Evolutionary conservation across 92 coral and sea anemone species (phyloP).

Genomic region (Phenganax marumi): DNA sequence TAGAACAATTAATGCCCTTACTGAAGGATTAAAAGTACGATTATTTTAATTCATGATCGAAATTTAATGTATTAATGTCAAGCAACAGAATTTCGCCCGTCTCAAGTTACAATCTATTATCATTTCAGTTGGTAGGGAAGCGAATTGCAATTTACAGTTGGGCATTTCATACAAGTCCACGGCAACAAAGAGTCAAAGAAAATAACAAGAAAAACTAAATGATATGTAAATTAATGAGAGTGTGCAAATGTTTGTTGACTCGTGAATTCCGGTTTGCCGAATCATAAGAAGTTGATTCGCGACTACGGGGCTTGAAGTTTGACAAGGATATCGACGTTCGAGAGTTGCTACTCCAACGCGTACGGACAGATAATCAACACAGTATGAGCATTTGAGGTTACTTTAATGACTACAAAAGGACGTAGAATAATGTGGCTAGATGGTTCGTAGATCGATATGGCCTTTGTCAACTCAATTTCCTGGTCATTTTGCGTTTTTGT

Average conservation of each 20-base stretch:
- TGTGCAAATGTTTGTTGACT: constrained; percentile 42
- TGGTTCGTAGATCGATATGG: neutral
- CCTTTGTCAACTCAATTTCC: neutral
- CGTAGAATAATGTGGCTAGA: neutral
- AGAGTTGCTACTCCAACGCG: neutral
- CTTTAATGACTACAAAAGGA: neutral
- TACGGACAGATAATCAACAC: neutral
- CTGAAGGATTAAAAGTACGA: neutral
- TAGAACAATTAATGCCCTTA: constrained; percentile 10
- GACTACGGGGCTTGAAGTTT: neutral
- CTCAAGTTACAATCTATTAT: too few relatives aligned
- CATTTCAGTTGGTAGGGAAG: too few relatives aligned
- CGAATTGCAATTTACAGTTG: too few relatives aligned
- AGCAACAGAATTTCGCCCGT: too few relatives aligned
- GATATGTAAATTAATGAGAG: constrained; percentile 33
- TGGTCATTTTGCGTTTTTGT: neutral
- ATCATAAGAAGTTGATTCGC: neutral
- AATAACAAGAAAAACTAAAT: constrained; percentile 5
- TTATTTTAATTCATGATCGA: constrained; percentile 2
- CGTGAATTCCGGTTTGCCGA: constrained; percentile 14
- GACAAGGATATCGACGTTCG: neutral
- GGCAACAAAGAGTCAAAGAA: neutral
- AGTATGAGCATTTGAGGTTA: neutral
- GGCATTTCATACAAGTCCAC: too few relatives aligned
- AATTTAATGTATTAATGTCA: neutral